These are phyloP conservation scores for Rhorus exstirpatorius DNA, from an alignment of 2,888 invertebrate species.

Conservation along the genomic window DNA sequence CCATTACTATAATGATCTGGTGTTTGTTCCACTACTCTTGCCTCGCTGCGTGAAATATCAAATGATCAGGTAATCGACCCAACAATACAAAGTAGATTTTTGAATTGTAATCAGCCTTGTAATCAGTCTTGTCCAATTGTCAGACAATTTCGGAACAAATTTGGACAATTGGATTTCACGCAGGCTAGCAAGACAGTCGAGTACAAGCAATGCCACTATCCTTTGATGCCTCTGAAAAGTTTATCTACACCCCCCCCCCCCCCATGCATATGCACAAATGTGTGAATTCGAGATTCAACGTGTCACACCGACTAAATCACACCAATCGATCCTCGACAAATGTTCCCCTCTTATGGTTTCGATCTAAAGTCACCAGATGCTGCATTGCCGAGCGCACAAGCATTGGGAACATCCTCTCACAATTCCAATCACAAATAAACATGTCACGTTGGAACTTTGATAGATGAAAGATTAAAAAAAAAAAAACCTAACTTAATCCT, in stretches of 20 bases:
- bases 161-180: neutral
- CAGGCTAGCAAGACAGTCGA: neutral
- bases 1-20: neutral
- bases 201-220: neutral
- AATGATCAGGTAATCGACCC: neutral
- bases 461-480: slow-evolving; percentile 2
- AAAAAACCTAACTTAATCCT: slow-evolving; percentile 25
- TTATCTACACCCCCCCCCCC: too few relatives aligned
- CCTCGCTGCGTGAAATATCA: neutral
- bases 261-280: neutral
- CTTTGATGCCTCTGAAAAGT: neutral
- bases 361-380: neutral
- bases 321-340: neutral
- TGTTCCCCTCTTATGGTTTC: neutral
- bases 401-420: neutral
- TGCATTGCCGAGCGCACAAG: slow-evolving; percentile 11
- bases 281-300: neutral
- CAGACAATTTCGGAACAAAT: neutral
- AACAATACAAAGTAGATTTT: neutral
- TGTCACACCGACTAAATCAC: neutral
- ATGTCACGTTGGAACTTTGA: neutral
- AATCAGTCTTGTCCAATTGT: neutral
- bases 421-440: slow-evolving; percentile 12
- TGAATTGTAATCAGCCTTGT: neutral
- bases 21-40: neutral